phyloP scores from a whole-genome alignment of 2,113 vertebrate genomes.

The Athene cunicularia region DNA sequence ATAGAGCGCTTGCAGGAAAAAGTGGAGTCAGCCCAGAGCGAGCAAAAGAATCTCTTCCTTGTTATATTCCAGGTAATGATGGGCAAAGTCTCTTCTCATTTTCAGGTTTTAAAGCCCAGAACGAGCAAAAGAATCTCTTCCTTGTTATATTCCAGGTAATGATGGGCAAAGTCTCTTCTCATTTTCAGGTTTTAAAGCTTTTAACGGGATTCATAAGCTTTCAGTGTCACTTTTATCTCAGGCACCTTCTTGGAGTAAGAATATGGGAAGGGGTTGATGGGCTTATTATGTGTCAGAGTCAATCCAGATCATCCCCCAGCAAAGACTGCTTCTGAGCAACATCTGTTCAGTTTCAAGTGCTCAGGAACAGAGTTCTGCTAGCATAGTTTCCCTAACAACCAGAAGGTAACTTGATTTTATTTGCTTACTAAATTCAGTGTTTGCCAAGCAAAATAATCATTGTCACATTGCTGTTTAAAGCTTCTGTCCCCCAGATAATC shows the following conservation, averaged over 20 bases:
- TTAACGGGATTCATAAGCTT: not conserved
- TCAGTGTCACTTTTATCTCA: not conserved
- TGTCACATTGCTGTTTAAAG: not conserved
- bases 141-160: conserved; percentile 97
- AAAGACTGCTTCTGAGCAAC: not conserved
- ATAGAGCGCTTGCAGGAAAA: conserved; percentile 96
- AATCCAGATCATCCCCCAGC: not conserved
- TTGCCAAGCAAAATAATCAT: not conserved
- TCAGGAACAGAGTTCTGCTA: not conserved
- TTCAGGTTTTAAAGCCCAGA: conserved; percentile 87
- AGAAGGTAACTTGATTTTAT: not conserved
- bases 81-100: not conserved
- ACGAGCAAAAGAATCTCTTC: conserved; percentile 98
- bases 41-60: conserved; percentile 98
- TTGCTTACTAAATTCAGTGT: not conserved
- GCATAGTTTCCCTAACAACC: not conserved
- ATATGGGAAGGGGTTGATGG: not conserved
- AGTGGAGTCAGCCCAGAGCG: conserved; percentile 96
- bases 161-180: not conserved
- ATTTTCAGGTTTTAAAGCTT: not conserved
- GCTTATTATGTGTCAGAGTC: not conserved
- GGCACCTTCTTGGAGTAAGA: not conserved
- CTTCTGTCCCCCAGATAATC: not conserved
- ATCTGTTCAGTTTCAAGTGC: not conserved
- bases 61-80: conserved; percentile 94